Evolutionary conservation across 2,888 invertebrate genomes (phyloP), one percentile per base, ranked within the genome.

Genomic region (Oscheius sp.): DNA sequence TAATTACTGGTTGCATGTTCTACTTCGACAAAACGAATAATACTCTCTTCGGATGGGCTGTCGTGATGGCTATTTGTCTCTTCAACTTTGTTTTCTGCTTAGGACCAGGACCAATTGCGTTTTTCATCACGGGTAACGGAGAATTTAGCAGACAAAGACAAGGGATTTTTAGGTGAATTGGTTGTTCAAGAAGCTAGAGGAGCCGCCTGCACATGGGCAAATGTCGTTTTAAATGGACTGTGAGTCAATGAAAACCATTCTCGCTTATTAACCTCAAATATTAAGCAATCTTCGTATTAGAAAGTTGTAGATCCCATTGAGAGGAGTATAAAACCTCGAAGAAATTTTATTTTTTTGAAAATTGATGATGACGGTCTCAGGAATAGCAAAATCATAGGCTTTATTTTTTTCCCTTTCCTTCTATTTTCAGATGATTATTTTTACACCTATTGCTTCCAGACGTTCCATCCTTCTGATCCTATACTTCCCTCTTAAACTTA

Each of bases 1-100:
- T 41, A 22, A 77, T 81, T 45, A 71, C 66, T 59, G 63, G 38
- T 6, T 68, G 70, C 22, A 80, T 80, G 79, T 54, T 64, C 24
- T 47, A 57, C n/a, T 76, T 76, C 54, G 66, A 73, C 4, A 17
- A 33, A 22, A 50, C 61, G 0, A 63, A 59, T 5, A 30, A 67
- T 2, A 17, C 17, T 8, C 2, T 51, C 9, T 38, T 73, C 30
- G 71, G 73, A 12, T 71, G 68, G 70, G 36, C 26, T 9, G 47
- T 68, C 24, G 67, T 71, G 17, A 41, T 28, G 9, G 30, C 68
- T 5, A 73, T 73, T 32, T 68, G 68, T 45, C 20, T 68, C 9
- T 73, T 73, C 67, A 73, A 68, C 32, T 54, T 73, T 20, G 61
- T 71, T 22, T 68, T 70, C 54, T 67, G 64, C 26, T 8, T 63